Percentiles rank a stretch among this genome's conserved stretches.
Conservation (phyloP, 2,888 invertebrate genomes). For the Megalurothrips usitatus region DNA sequence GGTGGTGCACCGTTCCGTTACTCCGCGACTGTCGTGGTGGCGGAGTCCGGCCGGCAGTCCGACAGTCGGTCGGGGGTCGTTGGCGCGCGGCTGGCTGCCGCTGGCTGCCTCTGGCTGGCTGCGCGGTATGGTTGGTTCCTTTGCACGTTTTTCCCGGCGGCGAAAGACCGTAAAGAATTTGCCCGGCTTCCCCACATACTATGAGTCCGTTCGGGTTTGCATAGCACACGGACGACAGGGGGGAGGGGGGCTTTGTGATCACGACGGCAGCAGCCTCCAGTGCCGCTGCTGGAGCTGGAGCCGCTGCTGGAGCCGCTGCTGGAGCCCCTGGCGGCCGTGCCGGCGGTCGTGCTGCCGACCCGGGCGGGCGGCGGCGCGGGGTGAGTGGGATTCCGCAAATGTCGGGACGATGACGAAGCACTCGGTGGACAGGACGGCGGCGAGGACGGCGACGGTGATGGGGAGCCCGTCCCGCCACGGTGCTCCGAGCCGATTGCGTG, state of each 20-base stretch:
- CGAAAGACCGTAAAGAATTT: slow-evolving; percentile 21
- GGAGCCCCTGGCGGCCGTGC: neutral
- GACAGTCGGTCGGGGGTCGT: no score
- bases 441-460: neutral
- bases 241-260: neutral
- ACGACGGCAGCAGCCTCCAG: neutral
- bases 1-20: neutral
- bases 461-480: no score
- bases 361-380: no score
- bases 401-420: slow-evolving; percentile 13
- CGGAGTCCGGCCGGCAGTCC: no score
- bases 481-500: neutral
- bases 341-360: neutral
- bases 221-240: neutral
- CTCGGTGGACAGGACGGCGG: neutral
- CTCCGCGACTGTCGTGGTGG: no score
- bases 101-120: no score
- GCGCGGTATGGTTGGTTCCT: neutral
- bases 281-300: no score
- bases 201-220: neutral
- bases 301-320: no score
- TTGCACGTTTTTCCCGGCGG: neutral
- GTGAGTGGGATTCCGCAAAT: neutral
- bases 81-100: neutral
- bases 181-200: neutral